Evolutionary conservation across 2,888 invertebrate species (phyloP).

Genomic region (Trimorus sp.): DNA sequence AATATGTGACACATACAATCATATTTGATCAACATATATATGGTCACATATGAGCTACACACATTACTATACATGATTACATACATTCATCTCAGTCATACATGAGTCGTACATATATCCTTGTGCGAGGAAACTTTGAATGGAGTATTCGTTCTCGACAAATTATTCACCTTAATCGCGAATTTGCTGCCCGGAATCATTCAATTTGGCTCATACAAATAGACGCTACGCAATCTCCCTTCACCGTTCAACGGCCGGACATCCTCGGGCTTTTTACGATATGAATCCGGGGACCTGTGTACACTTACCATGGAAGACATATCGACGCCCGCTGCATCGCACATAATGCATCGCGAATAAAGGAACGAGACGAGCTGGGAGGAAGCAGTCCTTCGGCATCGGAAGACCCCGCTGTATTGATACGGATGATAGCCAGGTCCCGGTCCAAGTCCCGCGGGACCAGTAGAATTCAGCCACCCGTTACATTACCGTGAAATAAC

Average conservation of each 20-base stretch:
- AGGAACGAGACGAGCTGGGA: constrained; percentile 31
- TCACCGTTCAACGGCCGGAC: constrained; percentile 40
- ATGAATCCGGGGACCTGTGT: constrained; percentile 28
- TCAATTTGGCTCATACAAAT: too few species aligned
- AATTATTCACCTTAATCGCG: too few species aligned
- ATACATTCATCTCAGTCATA: too few species aligned
- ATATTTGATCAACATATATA: too few species aligned
- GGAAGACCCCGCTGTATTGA: constrained; percentile 71
- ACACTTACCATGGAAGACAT: constrained; percentile 31
- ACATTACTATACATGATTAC: too few species aligned
- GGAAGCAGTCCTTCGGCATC: constrained; percentile 8
- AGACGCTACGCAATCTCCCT: constrained; percentile 13
- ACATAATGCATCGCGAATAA: constrained; percentile 43
- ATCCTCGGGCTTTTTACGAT: constrained; percentile 35
- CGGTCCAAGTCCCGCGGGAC: constrained; percentile 72
- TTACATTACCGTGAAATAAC: constrained; percentile 79
- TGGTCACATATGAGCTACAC: too few species aligned
- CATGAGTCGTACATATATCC: too few species aligned
- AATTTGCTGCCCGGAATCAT: too few species aligned
- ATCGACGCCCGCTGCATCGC: constrained; percentile 41
- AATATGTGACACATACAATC: too few species aligned
- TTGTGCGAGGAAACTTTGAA: too few species aligned
- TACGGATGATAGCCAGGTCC: constrained; percentile 72
- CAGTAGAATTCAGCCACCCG: constrained; percentile 76
- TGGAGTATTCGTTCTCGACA: too few species aligned